A percentile compares a stretch with the other conserved stretches of the same genome.
Conservation (phyloP, 1,140 invertebrate genomes). For the Ridgeia piscesae region DNA sequence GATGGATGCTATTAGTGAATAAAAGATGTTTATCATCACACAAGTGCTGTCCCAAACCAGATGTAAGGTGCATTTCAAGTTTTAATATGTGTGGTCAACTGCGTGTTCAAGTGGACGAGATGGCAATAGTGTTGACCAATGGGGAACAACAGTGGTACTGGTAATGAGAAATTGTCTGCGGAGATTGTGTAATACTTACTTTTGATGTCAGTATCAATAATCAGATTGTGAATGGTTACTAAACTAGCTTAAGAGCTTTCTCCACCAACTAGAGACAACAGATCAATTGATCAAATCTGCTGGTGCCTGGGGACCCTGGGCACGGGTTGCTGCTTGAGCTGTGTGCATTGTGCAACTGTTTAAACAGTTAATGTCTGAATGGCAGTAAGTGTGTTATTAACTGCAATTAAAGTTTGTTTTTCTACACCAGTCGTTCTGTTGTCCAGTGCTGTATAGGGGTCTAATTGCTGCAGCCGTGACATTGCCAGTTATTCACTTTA, state of each 20-base stretch:
- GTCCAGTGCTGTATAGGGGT: not conserved
- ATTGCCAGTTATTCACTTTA: not conserved
- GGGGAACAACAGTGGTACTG: too few species aligned
- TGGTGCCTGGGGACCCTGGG: not conserved
- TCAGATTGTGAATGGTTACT: not conserved
- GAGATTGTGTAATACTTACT: too few species aligned
- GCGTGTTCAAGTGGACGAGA: too few species aligned
- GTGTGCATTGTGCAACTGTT: not conserved
- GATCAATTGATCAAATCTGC: not conserved
- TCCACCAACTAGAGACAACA: not conserved
- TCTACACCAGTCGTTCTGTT: not conserved
- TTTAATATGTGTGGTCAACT: too few species aligned
- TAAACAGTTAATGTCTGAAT: too few species aligned
- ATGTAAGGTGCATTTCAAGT: too few species aligned
- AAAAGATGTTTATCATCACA: too few species aligned
- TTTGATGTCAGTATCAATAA: not conserved
- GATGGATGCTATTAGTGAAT: too few species aligned
- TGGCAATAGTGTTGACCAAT: too few species aligned
- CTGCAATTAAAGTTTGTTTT: conserved; percentile 1
- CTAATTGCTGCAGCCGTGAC: not conserved
- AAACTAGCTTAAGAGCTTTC: not conserved
- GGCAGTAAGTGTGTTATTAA: not conserved
- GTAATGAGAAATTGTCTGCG: not conserved
- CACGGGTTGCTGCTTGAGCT: not conserved
- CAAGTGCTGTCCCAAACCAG: too few species aligned